Evolutionary conservation across 2,888 invertebrate genomes (phyloP), one percentile per base, ranked within the genome.

Genomic region (Polydrusus pterygomalis): DNA sequence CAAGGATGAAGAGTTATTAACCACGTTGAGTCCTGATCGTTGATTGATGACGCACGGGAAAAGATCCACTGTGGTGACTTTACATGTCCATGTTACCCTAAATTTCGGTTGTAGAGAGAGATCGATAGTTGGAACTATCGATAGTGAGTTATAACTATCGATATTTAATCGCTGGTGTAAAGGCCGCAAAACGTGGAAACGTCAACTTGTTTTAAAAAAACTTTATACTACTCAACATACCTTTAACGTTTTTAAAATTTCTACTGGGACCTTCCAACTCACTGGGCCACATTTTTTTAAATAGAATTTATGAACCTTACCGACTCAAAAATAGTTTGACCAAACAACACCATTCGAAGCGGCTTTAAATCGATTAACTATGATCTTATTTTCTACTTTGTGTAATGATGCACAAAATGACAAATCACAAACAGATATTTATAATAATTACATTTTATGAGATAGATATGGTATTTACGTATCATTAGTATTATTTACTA

Each of bases 401-500:
- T 34, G 25, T 34, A 58, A 38, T 58, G 58, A 58, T 58, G 58
- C 58, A 58, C 58, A 58, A 58, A 58, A 58, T 58, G 34, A 15
- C 1, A 58, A 58, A 34, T 3, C 25, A 25, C 25, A 25, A 25
- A 25, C 25, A 25, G 25, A 25, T 25, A 25, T 25, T 25, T 25
- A 25, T 25, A 3, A 58, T 49, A 49, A 51, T 51, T 51, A 20
- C 18, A 51, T 51, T 51, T 51, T 51, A 51, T 51, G 25, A 25
- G 25, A 25, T 13, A 51, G 51, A 51, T 51, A 20, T 20, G 13
- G 25, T 51, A 13, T 51, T 51, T 51, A 25, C 10, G 2, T 10
- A 18, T 51, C 20, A 51, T 51, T 51, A 51, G 11, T 51, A 51
- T 51, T 51, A 11, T 25, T 25, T 25, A 25, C 25, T 25, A 25